phyloP scores from a whole-genome alignment of 2,888 invertebrate genomes.

The Synanthedon vespiformis region DNA sequence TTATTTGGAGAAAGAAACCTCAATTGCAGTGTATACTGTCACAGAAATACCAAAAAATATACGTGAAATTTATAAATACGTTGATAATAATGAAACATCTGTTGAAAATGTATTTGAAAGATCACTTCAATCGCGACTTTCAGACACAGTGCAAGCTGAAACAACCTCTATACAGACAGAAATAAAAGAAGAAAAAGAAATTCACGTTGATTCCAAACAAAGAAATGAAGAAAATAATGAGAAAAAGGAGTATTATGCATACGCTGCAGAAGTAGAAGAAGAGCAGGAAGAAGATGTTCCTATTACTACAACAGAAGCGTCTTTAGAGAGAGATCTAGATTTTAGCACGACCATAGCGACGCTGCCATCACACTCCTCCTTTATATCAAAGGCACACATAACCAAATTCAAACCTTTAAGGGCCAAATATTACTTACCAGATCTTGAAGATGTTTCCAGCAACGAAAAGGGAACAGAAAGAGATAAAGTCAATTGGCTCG shows the following conservation, averaged over 20 bases:
- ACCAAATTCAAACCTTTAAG: not conserved
- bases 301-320: not conserved
- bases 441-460: constrained; percentile 10
- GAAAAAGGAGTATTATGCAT: not conserved
- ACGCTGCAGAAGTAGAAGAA: not conserved
- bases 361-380: not conserved
- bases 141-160: not conserved
- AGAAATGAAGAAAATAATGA: not conserved
- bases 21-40: not conserved
- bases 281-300: not conserved
- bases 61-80: not conserved
- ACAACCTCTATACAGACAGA: not conserved
- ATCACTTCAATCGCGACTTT: not conserved
- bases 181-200: not conserved
- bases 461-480: constrained; percentile 5
- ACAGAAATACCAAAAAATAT: not conserved
- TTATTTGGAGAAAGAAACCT: not conserved
- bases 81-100: not conserved
- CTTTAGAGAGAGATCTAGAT: not conserved
- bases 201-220: not conserved
- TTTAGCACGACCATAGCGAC: not conserved
- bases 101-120: not conserved
- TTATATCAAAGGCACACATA: not conserved
- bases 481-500: constrained; percentile 23
- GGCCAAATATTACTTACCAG: not conserved